These are phyloP conservation scores for Epicampocera succincta DNA, from an alignment of 2,888 invertebrate species.

Conservation along the genomic window DNA sequence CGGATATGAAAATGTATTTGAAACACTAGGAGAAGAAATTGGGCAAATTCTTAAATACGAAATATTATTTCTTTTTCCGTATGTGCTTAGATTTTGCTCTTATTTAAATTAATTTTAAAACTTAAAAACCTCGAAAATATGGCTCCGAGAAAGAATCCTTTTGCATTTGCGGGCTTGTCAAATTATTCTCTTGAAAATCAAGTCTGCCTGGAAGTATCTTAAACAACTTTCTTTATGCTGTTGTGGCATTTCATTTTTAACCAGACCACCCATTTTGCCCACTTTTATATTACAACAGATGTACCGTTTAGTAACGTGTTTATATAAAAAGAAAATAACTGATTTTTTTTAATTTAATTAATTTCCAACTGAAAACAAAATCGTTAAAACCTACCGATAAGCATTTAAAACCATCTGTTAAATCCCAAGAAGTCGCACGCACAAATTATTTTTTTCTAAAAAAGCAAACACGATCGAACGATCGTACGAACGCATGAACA, in stretches of 20 bases:
- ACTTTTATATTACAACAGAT: conserved; percentile 46
- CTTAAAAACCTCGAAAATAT: too few relatives aligned
- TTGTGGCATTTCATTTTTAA: not conserved
- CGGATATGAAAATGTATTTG: not conserved
- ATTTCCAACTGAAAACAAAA: conserved; percentile 12
- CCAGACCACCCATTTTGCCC: conserved; percentile 35
- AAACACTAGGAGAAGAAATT: too few relatives aligned
- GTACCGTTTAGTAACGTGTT: conserved; percentile 56
- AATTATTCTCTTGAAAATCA: too few relatives aligned
- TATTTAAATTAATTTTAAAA: too few relatives aligned
- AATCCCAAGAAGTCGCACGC: conserved; percentile 67
- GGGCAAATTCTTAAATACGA: too few relatives aligned
- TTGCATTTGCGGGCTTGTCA: too few relatives aligned
- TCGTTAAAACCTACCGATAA: conserved; percentile 56
- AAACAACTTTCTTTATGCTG: too few relatives aligned
- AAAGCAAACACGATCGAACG: conserved; percentile 27
- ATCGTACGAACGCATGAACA: conserved; percentile 26
- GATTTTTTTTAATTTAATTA: conserved; percentile 55
- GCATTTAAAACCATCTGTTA: conserved; percentile 66
- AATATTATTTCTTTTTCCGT: too few relatives aligned
- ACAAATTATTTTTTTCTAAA: conserved; percentile 37
- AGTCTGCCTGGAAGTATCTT: too few relatives aligned
- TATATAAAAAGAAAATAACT: conserved; percentile 32
- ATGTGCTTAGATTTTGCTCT: too few relatives aligned
- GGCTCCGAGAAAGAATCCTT: too few relatives aligned